Conservation (phyloP, 2,888 invertebrate species). For the Argynnis bischoffii region DNA sequence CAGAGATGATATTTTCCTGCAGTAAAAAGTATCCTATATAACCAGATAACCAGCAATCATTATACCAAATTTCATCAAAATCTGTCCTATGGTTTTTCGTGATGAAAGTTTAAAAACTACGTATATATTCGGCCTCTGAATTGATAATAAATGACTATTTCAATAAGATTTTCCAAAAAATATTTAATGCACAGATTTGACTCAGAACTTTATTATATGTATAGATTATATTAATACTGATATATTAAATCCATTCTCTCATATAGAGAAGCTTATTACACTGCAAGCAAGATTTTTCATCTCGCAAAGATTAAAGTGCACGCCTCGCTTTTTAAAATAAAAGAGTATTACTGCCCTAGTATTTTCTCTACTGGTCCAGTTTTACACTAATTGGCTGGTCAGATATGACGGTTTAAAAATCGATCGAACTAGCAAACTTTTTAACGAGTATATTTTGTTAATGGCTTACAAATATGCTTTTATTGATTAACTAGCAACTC, state of each 20-base stretch:
- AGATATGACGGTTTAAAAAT: constrained; percentile 38
- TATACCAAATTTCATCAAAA: not conserved
- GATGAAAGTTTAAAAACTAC: no score
- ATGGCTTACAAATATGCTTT: constrained; percentile 1
- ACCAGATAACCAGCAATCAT: no score
- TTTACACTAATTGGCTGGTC: constrained; percentile 47
- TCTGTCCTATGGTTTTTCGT: not conserved
- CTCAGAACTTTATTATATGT: no score
- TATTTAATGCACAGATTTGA: no score
- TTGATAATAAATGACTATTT: no score
- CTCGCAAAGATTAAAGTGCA: constrained; percentile 24
- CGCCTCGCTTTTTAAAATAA: constrained; percentile 27
- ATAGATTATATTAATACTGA: not conserved
- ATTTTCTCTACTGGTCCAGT: constrained; percentile 31
- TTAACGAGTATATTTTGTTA: constrained; percentile 12
- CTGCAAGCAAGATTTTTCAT: not conserved
- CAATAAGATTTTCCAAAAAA: no score
- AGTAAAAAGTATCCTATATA: no score
- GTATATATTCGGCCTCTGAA: no score
- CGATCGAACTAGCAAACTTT: constrained; percentile 22
- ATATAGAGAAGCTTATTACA: not conserved
- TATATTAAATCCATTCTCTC: not conserved
- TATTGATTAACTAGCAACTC: not conserved
- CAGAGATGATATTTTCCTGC: no score
- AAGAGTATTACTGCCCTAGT: constrained; percentile 25